Evolutionary conservation across 2,888 invertebrate species (phyloP).

Genomic region (Drosophila lutescens): DNA sequence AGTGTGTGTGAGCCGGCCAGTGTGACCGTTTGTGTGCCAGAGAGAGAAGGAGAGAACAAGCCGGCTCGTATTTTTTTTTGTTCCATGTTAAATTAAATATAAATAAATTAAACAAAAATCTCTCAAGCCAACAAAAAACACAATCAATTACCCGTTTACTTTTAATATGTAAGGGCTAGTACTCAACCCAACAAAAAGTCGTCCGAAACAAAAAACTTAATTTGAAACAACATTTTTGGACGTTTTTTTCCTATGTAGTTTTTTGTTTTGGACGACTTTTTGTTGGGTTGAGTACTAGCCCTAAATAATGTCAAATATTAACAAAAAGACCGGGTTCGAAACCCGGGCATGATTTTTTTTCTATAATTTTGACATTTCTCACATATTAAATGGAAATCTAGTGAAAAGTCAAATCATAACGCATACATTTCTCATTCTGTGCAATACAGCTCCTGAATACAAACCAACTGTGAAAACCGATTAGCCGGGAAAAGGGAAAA

Average conservation of each 20-base stretch:
- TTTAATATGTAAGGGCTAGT: constrained; percentile 1
- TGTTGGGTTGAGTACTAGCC: too few relatives aligned
- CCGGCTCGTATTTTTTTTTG: constrained; percentile 29
- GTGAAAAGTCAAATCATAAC: background rate
- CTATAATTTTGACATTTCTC: background rate
- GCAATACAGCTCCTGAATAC: constrained; percentile 11
- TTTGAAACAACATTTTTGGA: too few relatives aligned
- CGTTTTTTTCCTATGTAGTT: too few relatives aligned
- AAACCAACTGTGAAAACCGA: constrained; percentile 20
- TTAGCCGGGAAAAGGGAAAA: constrained; percentile 5
- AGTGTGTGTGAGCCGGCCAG: constrained; percentile 19
- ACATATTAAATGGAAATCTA: background rate
- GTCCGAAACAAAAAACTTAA: too few relatives aligned
- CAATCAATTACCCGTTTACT: background rate
- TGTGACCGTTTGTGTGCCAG: constrained; percentile 32
- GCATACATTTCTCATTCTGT: background rate
- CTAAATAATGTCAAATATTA: background rate
- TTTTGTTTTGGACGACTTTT: too few relatives aligned
- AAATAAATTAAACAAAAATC: background rate
- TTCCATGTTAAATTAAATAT: background rate
- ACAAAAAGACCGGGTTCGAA: background rate
- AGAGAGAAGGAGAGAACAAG: constrained; percentile 14
- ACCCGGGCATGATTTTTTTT: background rate
- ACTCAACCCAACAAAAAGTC: too few relatives aligned
- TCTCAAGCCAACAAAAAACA: background rate